Conservation (phyloP, 2,888 invertebrate genomes). For the Neocrepidodera transversa region DNA sequence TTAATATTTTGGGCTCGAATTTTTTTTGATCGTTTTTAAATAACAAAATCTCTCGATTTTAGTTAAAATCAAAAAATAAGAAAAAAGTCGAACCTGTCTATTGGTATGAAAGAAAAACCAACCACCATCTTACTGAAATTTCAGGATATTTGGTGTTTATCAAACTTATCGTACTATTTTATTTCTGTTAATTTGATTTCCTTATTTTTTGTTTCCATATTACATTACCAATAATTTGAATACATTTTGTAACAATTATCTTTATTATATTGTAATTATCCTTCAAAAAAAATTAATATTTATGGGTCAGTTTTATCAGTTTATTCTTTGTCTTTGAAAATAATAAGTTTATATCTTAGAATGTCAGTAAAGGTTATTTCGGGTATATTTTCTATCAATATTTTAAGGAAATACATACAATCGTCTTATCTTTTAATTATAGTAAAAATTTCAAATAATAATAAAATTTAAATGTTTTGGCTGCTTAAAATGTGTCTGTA, state of each 20-base stretch:
- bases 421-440: conserved; percentile 4
- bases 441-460: not conserved
- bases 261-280: conserved; percentile 7
- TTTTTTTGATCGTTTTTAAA: no score
- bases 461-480: conserved; percentile 1
- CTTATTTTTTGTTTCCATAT: no score
- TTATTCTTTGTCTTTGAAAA: conserved; percentile 22
- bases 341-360: conserved; percentile 15
- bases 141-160: no score
- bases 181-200: no score
- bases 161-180: no score
- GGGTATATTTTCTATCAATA: conserved; percentile 14
- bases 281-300: conserved; percentile 9
- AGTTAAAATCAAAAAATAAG: no score
- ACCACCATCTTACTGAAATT: no score
- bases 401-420: conserved; percentile 1
- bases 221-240: conserved; percentile 1
- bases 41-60: no score
- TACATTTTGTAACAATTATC: not conserved
- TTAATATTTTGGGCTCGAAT: no score
- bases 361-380: conserved; percentile 18
- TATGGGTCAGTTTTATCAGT: conserved; percentile 22
- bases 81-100: no score
- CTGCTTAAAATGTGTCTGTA: not conserved
- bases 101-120: no score